phyloP scores from a whole-genome alignment of 2,113 vertebrate genomes.

The Podilymbus podiceps region DNA sequence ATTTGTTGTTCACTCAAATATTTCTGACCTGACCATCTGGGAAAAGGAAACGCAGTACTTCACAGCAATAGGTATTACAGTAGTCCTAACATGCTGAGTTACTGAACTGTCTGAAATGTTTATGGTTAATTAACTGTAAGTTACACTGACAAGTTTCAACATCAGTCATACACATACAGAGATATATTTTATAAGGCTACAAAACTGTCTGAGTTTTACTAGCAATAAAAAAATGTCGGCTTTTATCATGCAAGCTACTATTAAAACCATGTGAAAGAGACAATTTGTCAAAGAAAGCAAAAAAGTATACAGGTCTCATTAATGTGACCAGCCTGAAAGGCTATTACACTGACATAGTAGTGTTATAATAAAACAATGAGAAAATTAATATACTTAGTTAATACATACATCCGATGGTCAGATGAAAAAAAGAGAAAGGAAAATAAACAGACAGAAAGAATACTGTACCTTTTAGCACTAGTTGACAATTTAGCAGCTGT shows the following conservation, averaged over 20 bases:
- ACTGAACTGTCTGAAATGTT: conserved; percentile 61
- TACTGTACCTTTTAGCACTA: conserved; percentile 93
- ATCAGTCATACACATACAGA: conserved; percentile 42
- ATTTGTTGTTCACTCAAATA: conserved; percentile 20
- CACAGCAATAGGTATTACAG: conserved; percentile 28
- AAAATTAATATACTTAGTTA: background rate
- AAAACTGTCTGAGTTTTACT: conserved; percentile 62
- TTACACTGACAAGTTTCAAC: conserved; percentile 59
- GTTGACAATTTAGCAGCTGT: conserved; percentile 98
- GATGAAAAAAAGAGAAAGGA: background rate
- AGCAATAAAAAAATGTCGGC: conserved; percentile 61
- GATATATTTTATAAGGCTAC: conserved; percentile 56
- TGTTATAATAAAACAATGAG: background rate
- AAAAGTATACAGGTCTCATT: background rate
- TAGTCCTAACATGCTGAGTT: conserved; percentile 45
- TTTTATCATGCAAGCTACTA: conserved; percentile 56
- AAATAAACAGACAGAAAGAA: background rate
- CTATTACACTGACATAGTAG: background rate
- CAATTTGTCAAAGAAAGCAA: conserved; percentile 35
- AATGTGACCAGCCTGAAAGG: background rate
- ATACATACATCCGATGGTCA: background rate
- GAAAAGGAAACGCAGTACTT: conserved; percentile 17
- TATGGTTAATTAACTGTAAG: conserved; percentile 65
- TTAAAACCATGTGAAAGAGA: conserved; percentile 50
- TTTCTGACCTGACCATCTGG: conserved; percentile 46